These are phyloP conservation scores for Ricordea florida DNA, from an alignment of 92 coral and sea anemone genomes.

Conservation along the genomic window DNA sequence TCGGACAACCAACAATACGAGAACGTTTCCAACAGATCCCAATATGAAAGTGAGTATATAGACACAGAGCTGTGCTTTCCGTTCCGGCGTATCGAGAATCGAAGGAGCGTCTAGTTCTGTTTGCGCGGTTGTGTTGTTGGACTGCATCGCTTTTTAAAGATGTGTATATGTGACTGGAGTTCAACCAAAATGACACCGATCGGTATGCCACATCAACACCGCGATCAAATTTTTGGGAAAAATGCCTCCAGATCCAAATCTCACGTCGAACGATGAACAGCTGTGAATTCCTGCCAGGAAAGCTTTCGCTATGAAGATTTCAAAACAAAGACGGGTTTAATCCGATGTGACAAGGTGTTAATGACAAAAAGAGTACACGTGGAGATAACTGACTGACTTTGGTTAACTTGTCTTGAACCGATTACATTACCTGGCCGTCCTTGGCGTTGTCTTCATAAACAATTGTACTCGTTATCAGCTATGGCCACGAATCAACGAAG, in stretches of 20 bases:
- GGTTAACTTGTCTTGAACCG: not conserved
- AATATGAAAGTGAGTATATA: conserved; percentile 63
- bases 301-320: no score
- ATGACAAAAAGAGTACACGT: not conserved
- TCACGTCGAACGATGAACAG: no score
- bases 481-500: no score
- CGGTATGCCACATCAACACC: not conserved
- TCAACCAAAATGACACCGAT: not conserved
- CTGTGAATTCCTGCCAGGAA: not conserved
- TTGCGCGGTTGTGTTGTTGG: not conserved
- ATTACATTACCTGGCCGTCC: not conserved
- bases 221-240: not conserved
- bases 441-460: no score
- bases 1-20: conserved; percentile 72
- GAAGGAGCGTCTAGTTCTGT: not conserved
- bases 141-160: not conserved
- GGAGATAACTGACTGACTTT: not conserved
- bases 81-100: conserved; percentile 21
- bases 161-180: not conserved
- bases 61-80: conserved; percentile 41
- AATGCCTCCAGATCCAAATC: not conserved
- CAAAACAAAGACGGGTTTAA: not conserved
- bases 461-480: no score
- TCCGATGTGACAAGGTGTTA: not conserved
- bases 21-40: conserved; percentile 75